Evolutionary conservation across 2,888 invertebrate genomes (phyloP).

Genomic region (Synanthedon vespiformis): DNA sequence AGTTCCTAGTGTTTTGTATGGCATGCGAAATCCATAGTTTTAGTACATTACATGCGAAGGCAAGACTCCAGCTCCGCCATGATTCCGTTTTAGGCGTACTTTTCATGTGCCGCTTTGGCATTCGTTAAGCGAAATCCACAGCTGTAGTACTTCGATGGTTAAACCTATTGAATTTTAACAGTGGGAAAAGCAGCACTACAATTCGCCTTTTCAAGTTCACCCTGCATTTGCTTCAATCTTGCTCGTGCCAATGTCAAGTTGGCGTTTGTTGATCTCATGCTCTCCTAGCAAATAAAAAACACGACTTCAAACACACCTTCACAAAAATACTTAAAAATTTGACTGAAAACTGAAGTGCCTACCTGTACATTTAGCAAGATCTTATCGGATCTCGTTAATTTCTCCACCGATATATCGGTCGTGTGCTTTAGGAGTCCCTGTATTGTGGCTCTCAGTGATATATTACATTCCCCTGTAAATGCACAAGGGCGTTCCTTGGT

Average conservation of each 20-base stretch:
- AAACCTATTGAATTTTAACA: slow-evolving; percentile 28
- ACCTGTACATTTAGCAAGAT: slow-evolving; percentile 49
- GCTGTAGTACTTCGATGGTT: too few relatives aligned
- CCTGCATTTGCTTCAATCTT: slow-evolving; percentile 35
- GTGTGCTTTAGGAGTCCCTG: slow-evolving; percentile 47
- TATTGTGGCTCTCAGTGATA: slow-evolving; percentile 39
- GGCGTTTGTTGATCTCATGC: slow-evolving; percentile 47
- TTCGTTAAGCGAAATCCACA: too few relatives aligned
- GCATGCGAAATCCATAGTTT: too few relatives aligned
- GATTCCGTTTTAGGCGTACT: too few relatives aligned
- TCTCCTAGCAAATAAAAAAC: slow-evolving; percentile 30
- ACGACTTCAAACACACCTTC: background rate
- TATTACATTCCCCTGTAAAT: slow-evolving; percentile 49
- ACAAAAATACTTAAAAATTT: too few relatives aligned
- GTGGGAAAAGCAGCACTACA: slow-evolving; percentile 37
- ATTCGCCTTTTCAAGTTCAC: slow-evolving; percentile 41
- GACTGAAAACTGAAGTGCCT: background rate
- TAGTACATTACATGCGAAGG: too few relatives aligned
- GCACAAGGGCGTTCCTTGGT: too few relatives aligned
- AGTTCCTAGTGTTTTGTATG: too few relatives aligned
- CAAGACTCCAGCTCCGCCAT: too few relatives aligned
- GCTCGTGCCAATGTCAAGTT: slow-evolving; percentile 44
- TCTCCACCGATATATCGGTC: slow-evolving; percentile 45
- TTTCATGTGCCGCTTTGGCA: too few relatives aligned
- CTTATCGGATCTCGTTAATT: slow-evolving; percentile 41